Evolutionary conservation across 2,113 vertebrate genomes (phyloP), one percentile per base, ranked within the genome.

Genomic region (Vireo altiloquus): DNA sequence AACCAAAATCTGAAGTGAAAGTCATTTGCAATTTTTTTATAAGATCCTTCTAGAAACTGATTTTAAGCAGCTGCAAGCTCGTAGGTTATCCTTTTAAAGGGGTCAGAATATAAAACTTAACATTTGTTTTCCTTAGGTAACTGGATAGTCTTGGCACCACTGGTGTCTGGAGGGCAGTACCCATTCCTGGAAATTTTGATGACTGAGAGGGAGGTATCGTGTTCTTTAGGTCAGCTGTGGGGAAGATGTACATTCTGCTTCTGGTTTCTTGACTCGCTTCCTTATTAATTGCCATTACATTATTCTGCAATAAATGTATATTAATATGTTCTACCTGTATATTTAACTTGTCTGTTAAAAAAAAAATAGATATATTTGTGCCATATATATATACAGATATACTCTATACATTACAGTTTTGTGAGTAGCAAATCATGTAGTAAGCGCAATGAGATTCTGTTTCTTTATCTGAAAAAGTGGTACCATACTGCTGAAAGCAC

Each of bases 381-480:
- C 28, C 49, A 52, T 66, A 28, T 11, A 5, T 54, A 37, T 28
- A 10, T 44, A 18, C 35, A 60, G 30, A 13, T 61, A 23, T 22
- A 35, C 2, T 35, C 3, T 22, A 37, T 15, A 28, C 13, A 15
- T 53, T 23, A 30, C 2, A n/a, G 13, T 4, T 90, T 69, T 69
- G 15, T 46, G 15, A 74, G 63, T 2, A 57, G 16, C 8, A 59
- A 70, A 50, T 86, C 11, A 15, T 0, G 2, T 68, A 64, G 20
- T 4, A 47, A 50, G 4, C 1, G 10, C 19, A 12, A 28, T 0
- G 0, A 72, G 19, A 46, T 37, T 47, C 33, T 47, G 15, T 11
- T 60, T 77, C n/a, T 60, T 80, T 31, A 60, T n/a, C 16, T 6
- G 1, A 61, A 75, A 63, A 60, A 37, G 1, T 16, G 22, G 60